Percentiles rank a stretch among this genome's conserved stretches.
Conservation (phyloP, 2,113 vertebrate genomes). For the Microcebus lehilahytsara region DNA sequence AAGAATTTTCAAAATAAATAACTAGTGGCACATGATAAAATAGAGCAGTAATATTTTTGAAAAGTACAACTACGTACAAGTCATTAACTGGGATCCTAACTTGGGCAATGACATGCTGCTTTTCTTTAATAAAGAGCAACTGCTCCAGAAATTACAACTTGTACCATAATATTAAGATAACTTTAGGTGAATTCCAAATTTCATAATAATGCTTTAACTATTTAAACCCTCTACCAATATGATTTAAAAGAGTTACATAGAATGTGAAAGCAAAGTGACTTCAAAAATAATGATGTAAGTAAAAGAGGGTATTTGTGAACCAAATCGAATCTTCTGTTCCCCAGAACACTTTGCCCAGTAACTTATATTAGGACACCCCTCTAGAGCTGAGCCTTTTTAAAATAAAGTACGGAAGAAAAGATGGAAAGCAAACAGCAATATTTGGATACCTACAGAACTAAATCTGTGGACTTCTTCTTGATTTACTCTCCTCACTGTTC, state of each 20-base stretch:
- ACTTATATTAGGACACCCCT: not conserved
- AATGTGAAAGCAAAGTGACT: not conserved
- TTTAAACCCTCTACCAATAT: not conserved
- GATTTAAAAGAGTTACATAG: not conserved
- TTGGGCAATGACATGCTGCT: not conserved
- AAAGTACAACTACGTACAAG: not conserved
- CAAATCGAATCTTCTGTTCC: not conserved
- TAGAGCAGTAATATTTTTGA: not conserved
- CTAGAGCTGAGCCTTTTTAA: not conserved
- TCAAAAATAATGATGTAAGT: not conserved
- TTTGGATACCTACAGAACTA: conserved; percentile 92
- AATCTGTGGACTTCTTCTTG: conserved; percentile 87
- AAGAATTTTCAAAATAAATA: conserved; percentile 20
- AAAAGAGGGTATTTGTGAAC: not conserved
- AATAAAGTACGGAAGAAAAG: not conserved
- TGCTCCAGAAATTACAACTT: not conserved
- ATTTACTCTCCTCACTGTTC: conserved; percentile 84
- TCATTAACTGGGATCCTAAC: not conserved
- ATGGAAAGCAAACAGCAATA: not conserved
- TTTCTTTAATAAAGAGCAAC: not conserved
- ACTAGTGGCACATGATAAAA: not conserved
- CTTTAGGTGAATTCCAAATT: not conserved
- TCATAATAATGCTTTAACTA: not conserved
- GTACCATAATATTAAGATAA: not conserved
- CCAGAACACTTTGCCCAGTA: not conserved